Percentiles rank a stretch among this genome's conserved stretches.
These are phyloP conservation scores for Aepyceros melampus DNA, from an alignment of 2,113 vertebrate species.

Conservation along the genomic window DNA sequence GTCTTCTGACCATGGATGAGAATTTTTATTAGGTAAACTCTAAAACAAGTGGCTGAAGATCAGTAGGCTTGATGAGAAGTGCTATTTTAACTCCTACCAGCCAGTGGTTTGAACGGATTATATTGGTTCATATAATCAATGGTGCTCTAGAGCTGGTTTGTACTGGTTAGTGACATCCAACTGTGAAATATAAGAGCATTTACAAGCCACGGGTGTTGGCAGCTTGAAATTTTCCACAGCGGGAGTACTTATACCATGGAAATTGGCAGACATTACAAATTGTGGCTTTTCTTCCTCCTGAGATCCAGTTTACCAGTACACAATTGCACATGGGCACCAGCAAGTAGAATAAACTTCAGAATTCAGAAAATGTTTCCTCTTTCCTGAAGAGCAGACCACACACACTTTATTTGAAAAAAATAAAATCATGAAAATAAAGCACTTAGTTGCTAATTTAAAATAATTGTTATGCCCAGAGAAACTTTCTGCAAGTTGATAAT, in stretches of 20 bases:
- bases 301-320: not conserved
- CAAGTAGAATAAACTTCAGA: not conserved
- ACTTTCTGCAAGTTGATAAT: not conserved
- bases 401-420: not conserved
- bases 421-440: not conserved
- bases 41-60: constrained; percentile 22
- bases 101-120: not conserved
- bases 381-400: not conserved
- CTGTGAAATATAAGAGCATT: not conserved
- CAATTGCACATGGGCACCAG: not conserved
- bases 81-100: not conserved
- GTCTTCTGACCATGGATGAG: not conserved
- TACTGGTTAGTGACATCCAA: not conserved
- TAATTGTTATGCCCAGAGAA: not conserved
- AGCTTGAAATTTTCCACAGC: not conserved
- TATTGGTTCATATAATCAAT: not conserved
- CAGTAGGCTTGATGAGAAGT: not conserved
- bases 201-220: not conserved
- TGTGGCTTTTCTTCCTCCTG: not conserved
- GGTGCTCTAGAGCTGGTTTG: not conserved
- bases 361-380: not conserved
- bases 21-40: constrained; percentile 52
- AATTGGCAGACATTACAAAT: not conserved
- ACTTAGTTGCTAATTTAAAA: not conserved
- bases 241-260: not conserved